phyloP scores from a whole-genome alignment of 2,888 invertebrate species.

The Pandemis heparana region DNA sequence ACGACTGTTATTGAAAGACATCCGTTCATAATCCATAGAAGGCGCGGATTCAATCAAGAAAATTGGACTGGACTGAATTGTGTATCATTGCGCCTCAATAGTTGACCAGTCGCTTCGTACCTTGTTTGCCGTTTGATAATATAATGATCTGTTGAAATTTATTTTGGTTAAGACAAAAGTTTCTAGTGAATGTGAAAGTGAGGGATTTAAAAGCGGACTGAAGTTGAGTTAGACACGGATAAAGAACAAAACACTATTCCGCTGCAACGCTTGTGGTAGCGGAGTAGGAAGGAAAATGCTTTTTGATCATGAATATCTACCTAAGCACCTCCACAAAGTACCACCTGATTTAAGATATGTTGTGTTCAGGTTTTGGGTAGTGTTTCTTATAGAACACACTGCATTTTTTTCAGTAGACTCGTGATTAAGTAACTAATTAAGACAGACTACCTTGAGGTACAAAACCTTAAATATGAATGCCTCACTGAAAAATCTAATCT shows the following conservation, averaged over 20 bases:
- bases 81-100: slow-evolving; percentile 17
- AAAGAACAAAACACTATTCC: not conserved
- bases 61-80: slow-evolving; percentile 17
- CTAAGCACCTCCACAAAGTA: too few relatives aligned
- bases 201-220: not conserved
- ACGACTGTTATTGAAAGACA: slow-evolving; percentile 27
- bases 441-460: too few relatives aligned
- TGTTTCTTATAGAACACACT: too few relatives aligned
- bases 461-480: not conserved
- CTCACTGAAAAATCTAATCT: not conserved
- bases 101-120: slow-evolving; percentile 1
- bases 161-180: slow-evolving; percentile 6
- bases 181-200: not conserved
- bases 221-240: not conserved
- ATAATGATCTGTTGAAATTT: not conserved
- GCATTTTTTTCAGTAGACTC: too few relatives aligned
- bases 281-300: too few relatives aligned
- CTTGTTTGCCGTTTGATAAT: slow-evolving; percentile 12
- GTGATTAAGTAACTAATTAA: too few relatives aligned
- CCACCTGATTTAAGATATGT: too few relatives aligned
- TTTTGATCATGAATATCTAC: too few relatives aligned
- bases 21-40: slow-evolving; percentile 32
- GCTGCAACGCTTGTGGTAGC: too few relatives aligned
- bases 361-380: too few relatives aligned
- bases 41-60: slow-evolving; percentile 27